These are phyloP conservation scores for Momotus momota DNA, from an alignment of 2,797 vertebrate genomes.

Conservation along the genomic window DNA sequence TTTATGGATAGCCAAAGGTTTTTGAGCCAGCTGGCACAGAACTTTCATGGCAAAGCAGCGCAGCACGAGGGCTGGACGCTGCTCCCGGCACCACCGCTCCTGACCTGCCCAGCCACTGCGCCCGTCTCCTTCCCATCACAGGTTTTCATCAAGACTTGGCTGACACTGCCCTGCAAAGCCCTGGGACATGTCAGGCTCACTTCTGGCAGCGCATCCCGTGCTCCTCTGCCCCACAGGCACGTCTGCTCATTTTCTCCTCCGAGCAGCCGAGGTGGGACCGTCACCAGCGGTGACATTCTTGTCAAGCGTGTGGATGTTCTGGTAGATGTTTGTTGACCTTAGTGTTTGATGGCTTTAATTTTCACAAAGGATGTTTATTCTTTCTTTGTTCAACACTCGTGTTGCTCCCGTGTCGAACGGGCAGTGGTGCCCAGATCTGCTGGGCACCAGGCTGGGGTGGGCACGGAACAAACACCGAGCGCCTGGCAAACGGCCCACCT, in stretches of 20 bases:
- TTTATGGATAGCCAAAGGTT: not conserved
- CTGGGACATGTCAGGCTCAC: not conserved
- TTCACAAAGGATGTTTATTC: not conserved
- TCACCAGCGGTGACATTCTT: rapidly evolving
- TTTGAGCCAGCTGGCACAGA: not conserved
- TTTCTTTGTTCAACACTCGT: not conserved
- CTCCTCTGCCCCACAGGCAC: not conserved
- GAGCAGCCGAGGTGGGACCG: not conserved
- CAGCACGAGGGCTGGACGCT: not conserved
- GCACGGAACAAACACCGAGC: not conserved
- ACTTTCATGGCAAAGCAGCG: not conserved
- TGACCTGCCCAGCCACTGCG: not conserved
- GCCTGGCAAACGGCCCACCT: rapidly evolving
- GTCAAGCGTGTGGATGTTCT: rapidly evolving
- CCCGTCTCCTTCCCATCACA: not conserved
- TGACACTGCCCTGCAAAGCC: not conserved
- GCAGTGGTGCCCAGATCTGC: not conserved
- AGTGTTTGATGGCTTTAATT: not conserved
- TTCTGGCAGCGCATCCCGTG: not conserved
- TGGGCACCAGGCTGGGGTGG: not conserved
- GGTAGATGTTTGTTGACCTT: not conserved
- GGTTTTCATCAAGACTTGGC: not conserved
- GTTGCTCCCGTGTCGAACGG: not conserved
- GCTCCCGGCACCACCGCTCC: not conserved
- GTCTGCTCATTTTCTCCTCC: not conserved